Evolutionary conservation across 2,888 invertebrate species (phyloP).

Genomic region (Theretra japonica): DNA sequence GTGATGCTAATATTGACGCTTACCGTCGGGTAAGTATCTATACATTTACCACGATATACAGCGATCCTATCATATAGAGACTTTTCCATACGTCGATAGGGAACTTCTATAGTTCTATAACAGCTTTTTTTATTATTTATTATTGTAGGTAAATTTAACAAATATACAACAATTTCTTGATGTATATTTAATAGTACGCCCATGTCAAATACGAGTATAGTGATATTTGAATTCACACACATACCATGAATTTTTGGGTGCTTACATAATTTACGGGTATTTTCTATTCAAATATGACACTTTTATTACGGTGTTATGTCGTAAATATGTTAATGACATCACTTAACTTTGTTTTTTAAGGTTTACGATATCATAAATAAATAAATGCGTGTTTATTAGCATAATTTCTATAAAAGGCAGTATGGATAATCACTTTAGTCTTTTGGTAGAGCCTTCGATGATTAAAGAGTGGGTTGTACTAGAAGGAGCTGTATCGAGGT

Average conservation of each 20-base stretch:
- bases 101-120: too few relatives aligned
- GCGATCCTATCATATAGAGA: too few relatives aligned
- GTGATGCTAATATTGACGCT: conserved; percentile 71
- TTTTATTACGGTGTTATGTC: neutral
- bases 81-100: too few relatives aligned
- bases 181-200: neutral
- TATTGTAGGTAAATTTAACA: too few relatives aligned
- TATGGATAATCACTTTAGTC: neutral
- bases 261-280: neutral
- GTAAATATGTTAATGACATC: neutral
- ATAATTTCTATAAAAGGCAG: neutral
- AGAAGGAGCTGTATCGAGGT: neutral
- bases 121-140: too few relatives aligned
- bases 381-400: neutral
- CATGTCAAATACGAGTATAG: neutral
- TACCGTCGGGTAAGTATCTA: conserved; percentile 66
- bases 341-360: conserved; percentile 6
- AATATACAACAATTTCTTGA: too few relatives aligned
- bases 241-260: neutral
- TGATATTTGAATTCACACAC: neutral
- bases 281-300: neutral
- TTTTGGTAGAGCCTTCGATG: neutral
- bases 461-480: neutral
- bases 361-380: conserved; percentile 1
- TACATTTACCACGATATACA: neutral